phyloP scores from a whole-genome alignment of 2,888 invertebrate genomes.

The Epistrophella euchroma region DNA sequence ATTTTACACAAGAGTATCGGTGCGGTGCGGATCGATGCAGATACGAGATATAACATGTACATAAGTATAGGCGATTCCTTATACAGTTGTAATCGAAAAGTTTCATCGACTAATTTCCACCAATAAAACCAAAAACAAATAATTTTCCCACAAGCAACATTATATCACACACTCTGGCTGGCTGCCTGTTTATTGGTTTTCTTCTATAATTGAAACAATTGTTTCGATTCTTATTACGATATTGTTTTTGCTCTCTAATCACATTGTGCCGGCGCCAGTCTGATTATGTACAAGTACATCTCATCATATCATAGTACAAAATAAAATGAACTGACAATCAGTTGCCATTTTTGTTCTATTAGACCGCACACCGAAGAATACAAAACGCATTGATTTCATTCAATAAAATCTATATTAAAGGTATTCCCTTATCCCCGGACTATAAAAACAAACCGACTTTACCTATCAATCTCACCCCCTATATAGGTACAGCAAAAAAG shows the following conservation, averaged over 20 bases:
- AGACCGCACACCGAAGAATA: slow-evolving; percentile 57
- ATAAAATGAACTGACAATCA: slow-evolving; percentile 44
- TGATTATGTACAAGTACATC: slow-evolving; percentile 40
- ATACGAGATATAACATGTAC: background rate
- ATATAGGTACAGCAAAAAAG: background rate
- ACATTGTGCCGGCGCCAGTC: slow-evolving; percentile 65
- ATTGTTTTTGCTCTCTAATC: slow-evolving; percentile 58
- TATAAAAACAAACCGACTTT: background rate
- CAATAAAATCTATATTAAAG: slow-evolving; percentile 62
- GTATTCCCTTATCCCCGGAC: background rate
- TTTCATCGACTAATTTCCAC: slow-evolving; percentile 35
- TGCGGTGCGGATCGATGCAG: background rate
- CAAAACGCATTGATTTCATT: slow-evolving; percentile 72
- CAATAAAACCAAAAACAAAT: slow-evolving; percentile 34
- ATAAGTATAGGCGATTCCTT: background rate
- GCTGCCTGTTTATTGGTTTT: slow-evolving; percentile 42
- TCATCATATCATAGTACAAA: slow-evolving; percentile 34
- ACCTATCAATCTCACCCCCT: background rate
- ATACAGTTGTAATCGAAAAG: background rate
- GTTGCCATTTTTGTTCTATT: slow-evolving; percentile 20
- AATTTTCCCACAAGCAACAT: slow-evolving; percentile 53
- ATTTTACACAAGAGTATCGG: slow-evolving; percentile 2
- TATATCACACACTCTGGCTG: background rate
- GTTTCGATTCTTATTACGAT: slow-evolving; percentile 67
- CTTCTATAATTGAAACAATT: slow-evolving; percentile 70